Percentiles rank a stretch among this genome's conserved stretches.
These are phyloP conservation scores for Todiramphus chloris DNA, from an alignment of 2,113 vertebrate genomes.

Conservation along the genomic window DNA sequence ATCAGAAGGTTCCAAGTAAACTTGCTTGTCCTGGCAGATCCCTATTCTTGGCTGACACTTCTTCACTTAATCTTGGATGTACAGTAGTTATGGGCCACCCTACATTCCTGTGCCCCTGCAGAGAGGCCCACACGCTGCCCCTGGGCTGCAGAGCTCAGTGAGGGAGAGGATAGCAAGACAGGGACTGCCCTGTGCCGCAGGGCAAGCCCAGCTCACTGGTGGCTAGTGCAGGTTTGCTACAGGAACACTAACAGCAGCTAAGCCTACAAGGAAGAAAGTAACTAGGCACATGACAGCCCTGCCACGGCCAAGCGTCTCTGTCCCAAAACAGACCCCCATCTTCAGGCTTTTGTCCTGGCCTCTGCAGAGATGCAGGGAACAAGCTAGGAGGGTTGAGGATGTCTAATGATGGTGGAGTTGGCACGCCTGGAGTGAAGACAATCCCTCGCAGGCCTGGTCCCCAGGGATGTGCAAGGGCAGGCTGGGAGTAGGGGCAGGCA, in stretches of 20 bases:
- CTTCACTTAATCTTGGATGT: neutral
- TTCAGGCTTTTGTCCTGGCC: neutral
- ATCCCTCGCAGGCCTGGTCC: neutral
- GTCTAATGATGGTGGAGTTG: neutral
- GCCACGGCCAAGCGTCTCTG: neutral
- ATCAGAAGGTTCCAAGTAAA: neutral
- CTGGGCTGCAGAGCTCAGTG: neutral
- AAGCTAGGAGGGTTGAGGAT: neutral
- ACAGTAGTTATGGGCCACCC: neutral
- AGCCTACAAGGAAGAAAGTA: neutral
- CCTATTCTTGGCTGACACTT: neutral
- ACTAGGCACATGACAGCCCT: neutral
- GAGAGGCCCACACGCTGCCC: neutral
- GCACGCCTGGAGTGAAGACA: neutral
- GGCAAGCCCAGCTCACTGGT: neutral
- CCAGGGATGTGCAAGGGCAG: neutral
- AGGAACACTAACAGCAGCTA: neutral
- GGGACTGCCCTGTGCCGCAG: neutral
- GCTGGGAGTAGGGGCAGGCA: neutral
- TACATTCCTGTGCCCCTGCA: neutral
- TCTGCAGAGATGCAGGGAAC: neutral
- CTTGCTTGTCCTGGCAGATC: neutral
- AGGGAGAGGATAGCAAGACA: neutral
- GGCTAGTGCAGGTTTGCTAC: slow-evolving; percentile 26
- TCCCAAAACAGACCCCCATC: neutral